Evolutionary conservation across 2,797 vertebrate species (phyloP).

Genomic region (Pachyuromys duprasi): DNA sequence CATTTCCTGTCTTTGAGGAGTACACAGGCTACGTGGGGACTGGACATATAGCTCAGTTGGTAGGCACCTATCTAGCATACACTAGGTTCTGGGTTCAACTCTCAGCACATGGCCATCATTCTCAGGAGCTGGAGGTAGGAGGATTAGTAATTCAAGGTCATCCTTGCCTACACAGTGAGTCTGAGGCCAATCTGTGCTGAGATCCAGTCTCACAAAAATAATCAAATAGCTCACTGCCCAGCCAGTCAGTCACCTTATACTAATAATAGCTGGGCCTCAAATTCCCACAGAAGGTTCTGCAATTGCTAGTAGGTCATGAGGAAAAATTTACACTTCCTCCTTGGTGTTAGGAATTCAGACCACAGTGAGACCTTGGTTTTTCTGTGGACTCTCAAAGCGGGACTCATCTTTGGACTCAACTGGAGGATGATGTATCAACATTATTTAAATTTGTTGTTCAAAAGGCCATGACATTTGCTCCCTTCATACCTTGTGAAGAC

Average conservation of each 20-base stretch:
- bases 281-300: neutral
- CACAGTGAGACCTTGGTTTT: neutral
- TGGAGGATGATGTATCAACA: neutral
- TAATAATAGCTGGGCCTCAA: neutral
- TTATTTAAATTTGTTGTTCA: conserved; percentile 6
- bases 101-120: neutral
- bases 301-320: neutral
- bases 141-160: neutral
- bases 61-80: neutral
- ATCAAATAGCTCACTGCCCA: neutral
- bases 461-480: neutral
- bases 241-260: neutral
- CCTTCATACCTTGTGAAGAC: neutral
- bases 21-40: neutral
- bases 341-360: neutral
- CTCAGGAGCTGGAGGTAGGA: neutral
- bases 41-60: neutral
- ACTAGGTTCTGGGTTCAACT: neutral
- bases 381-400: neutral
- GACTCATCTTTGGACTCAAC: neutral
- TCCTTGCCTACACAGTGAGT: neutral
- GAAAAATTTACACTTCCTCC: neutral
- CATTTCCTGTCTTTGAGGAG: neutral
- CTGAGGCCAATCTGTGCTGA: neutral
- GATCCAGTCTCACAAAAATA: neutral